phyloP scores from a whole-genome alignment of 2,888 invertebrate genomes.

The Ophion obscuratus region DNA sequence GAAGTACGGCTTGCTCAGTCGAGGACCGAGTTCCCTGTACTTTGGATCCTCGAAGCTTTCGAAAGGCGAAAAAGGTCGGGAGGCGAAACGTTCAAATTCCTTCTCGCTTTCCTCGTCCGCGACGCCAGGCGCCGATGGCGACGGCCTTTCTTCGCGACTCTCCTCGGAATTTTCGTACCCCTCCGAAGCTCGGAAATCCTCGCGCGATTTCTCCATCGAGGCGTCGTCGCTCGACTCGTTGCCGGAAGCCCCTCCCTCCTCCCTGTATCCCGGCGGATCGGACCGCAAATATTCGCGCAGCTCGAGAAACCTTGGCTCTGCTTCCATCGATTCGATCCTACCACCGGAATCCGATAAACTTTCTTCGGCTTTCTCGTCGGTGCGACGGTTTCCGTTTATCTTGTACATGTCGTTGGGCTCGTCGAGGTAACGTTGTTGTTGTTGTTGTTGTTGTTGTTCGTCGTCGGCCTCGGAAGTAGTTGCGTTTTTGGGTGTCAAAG shows the following conservation, averaged over 20 bases:
- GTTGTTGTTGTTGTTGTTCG: not conserved
- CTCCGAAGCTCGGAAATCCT: constrained; percentile 30
- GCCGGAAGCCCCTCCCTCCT: constrained; percentile 53
- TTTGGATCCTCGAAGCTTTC: constrained; percentile 78
- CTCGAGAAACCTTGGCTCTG: constrained; percentile 81
- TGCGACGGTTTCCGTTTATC: not conserved
- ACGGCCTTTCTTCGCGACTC: constrained; percentile 41
- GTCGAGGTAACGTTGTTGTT: constrained; percentile 25
- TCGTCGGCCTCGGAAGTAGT: not conserved
- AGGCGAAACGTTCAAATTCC: constrained; percentile 74
- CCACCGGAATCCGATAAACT: constrained; percentile 15
- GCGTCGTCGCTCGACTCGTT: constrained; percentile 64
- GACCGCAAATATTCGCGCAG: constrained; percentile 71
- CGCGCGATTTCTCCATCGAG: constrained; percentile 31
- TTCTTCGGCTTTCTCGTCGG: constrained; percentile 68
- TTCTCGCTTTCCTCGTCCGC: constrained; percentile 64
- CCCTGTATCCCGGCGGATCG: constrained; percentile 71
- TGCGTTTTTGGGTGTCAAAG: not conserved
- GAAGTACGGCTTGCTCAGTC: constrained; percentile 79
- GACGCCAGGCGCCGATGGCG: constrained; percentile 50
- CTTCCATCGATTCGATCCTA: constrained; percentile 76
- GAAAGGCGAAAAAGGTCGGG: constrained; percentile 77
- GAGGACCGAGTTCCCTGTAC: constrained; percentile 77
- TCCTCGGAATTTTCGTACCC: constrained; percentile 39
- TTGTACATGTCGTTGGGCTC: constrained; percentile 62